Base-by-base conservation (phyloP, 2,113 vertebrate species). In the Strix aluco region DNA sequence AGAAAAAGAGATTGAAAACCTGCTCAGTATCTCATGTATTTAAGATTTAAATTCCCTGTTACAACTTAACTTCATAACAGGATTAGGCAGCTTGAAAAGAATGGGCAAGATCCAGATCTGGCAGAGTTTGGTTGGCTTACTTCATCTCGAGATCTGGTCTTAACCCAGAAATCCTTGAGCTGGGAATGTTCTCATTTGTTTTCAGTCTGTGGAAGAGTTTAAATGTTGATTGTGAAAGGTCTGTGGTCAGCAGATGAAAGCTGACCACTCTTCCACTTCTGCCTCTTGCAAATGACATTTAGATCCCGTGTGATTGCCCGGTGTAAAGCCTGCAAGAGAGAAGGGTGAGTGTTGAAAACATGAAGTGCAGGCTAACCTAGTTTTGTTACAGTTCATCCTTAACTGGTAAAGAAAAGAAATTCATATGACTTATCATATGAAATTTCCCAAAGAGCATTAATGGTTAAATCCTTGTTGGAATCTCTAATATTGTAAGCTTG, bases 391-490 rank as follows among this genome's bases (percentile, higher is more conserved):
- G 44, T 92, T 85, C 84, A 94, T 91, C 78, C 58, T 90, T 90
- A 91, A 87, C 78, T 77, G 51, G 55, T 83, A 70, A 51, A 86
- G 94, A 79, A 72, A 83, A 91, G 69, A 91, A 96, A 91, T 96
- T 97, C 96, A 86, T 96, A 97, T 96, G 97, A 97, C 91, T 96
- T 94, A 86, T 71, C 93, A 92, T 96, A 95, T 65, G 84, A 96
- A 97, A 88, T 97, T 96, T 97, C 93, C 92, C 86, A 96, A 38
- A 97, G 96, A 98, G 98, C 98, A 90, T 98, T 98, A 98, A 98
- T 98, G 97, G 97, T 98, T 97, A 98, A 98, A 98, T 98, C 98
- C 98, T 94, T 97, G 96, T 95, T 98, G 98, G 99, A 99, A 99
- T 99, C 98, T 97, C 95, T 98, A 97, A 95, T 98, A 97, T 98